These are phyloP conservation scores for Xyliphius kryptos DNA, from an alignment of 2,113 vertebrate species.

Conservation along the genomic window DNA sequence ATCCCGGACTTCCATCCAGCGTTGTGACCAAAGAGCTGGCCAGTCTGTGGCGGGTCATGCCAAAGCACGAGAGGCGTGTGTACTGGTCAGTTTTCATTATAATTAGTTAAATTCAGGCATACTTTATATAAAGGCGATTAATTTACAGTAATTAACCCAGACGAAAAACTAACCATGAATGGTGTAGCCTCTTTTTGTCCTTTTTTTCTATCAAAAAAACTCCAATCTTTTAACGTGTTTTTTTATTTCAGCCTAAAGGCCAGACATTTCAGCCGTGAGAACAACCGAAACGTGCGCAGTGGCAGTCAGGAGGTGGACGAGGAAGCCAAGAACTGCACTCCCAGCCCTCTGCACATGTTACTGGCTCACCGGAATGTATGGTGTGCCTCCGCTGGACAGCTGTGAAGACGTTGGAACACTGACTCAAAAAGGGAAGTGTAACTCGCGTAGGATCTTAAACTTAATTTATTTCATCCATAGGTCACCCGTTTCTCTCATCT, in stretches of 20 bases:
- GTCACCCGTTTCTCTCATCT: background rate
- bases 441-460: background rate
- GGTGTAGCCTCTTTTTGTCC: no score
- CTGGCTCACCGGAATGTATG: slow-evolving; percentile 37
- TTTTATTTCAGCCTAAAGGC: slow-evolving; percentile 39
- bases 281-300: slow-evolving; percentile 47
- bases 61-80: slow-evolving; percentile 45
- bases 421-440: no score
- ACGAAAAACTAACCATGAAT: no score
- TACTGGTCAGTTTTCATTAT: slow-evolving; percentile 45
- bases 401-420: background rate
- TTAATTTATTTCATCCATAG: background rate
- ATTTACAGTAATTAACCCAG: no score
- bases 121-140: no score
- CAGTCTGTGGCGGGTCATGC: slow-evolving; percentile 45
- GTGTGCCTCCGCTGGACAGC: slow-evolving; percentile 12
- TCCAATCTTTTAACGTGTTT: no score
- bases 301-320: slow-evolving; percentile 22
- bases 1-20: slow-evolving; percentile 45
- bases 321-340: slow-evolving; percentile 26
- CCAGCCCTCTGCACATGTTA: slow-evolving; percentile 44
- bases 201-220: no score
- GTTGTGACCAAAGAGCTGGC: slow-evolving; percentile 51
- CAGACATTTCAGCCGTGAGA: slow-evolving; percentile 39
- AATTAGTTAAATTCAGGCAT: no score